A percentile compares a stretch with the other conserved stretches of the same genome.
phyloP scores from a whole-genome alignment of 2,888 invertebrate species.

The Netelia inedita region DNA sequence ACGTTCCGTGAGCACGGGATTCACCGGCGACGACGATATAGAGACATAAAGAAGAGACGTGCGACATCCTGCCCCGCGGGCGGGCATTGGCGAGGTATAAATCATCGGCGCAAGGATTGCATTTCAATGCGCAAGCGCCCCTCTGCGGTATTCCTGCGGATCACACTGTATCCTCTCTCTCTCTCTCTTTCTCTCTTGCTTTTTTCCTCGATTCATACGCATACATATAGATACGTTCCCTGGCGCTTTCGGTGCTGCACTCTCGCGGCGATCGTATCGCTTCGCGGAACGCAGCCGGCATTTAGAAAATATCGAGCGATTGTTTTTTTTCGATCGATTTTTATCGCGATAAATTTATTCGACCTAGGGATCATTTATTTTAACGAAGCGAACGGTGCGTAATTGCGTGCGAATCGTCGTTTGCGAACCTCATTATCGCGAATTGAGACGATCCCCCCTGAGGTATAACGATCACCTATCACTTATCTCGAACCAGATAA shows the following conservation, averaged over 20 bases:
- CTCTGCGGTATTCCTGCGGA: conserved; percentile 29
- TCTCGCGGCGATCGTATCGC: conserved; percentile 2
- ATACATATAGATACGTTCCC: conserved; percentile 17
- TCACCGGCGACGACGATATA: conserved; percentile 71
- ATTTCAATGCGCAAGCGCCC: conserved; percentile 78
- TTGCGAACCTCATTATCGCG: conserved; percentile 26
- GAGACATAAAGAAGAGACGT: conserved; percentile 82
- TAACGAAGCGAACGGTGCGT: background rate
- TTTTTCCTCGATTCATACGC: conserved; percentile 26
- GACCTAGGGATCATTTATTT: background rate
- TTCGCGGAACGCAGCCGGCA: no score
- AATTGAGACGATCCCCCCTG: conserved; percentile 1
- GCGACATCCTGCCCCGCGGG: conserved; percentile 83
- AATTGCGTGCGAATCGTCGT: conserved; percentile 51
- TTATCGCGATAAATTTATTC: background rate
- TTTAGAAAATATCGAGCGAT: no score
- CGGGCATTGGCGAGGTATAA: conserved; percentile 82
- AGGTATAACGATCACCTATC: conserved; percentile 22
- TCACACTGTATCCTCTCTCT: conserved; percentile 46
- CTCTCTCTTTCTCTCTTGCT: background rate
- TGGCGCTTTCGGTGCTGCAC: conserved; percentile 24
- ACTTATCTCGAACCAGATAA: conserved; percentile 58
- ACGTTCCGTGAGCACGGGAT: conserved; percentile 13
- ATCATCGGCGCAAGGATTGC: conserved; percentile 83
- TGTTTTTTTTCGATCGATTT: no score